phyloP scores from a whole-genome alignment of 1,140 invertebrate genomes.

The Pectinophora gossypiella region DNA sequence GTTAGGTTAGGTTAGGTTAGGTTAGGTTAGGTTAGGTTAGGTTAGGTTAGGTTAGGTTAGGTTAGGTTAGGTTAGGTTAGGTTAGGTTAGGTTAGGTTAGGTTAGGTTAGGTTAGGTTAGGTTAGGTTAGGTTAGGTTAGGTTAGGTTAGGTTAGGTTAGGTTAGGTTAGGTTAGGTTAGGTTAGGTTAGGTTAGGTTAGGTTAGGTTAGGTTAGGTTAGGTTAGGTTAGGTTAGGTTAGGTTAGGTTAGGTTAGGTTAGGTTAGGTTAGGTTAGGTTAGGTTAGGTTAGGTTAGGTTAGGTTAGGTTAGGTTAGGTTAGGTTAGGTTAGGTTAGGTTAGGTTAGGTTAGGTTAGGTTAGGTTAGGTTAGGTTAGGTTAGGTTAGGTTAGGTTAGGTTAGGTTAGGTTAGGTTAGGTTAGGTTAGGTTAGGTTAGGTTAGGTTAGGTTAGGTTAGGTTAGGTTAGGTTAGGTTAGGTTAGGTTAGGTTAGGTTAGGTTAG shows the following conservation, averaged over 20 bases:
- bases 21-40: no score
- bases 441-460: constrained; percentile 9
- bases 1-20: no score
- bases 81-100: no score
- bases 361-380: constrained; percentile 13
- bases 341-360: constrained; percentile 13
- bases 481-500: constrained; percentile 43
- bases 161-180: no score
- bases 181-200: no score
- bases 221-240: no score
- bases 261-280: constrained; percentile 8
- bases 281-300: constrained; percentile 3
- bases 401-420: constrained; percentile 11
- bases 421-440: constrained; percentile 12
- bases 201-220: no score
- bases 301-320: constrained; percentile 13
- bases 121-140: no score
- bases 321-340: constrained; percentile 13
- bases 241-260: constrained; percentile 23
- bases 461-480: constrained; percentile 11
- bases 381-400: constrained; percentile 13
- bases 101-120: no score
- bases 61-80: no score
- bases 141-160: no score
- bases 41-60: no score